Evolutionary conservation across 2,888 invertebrate genomes (phyloP), one percentile per base, ranked within the genome.

Genomic region (Gortyna flavago): DNA sequence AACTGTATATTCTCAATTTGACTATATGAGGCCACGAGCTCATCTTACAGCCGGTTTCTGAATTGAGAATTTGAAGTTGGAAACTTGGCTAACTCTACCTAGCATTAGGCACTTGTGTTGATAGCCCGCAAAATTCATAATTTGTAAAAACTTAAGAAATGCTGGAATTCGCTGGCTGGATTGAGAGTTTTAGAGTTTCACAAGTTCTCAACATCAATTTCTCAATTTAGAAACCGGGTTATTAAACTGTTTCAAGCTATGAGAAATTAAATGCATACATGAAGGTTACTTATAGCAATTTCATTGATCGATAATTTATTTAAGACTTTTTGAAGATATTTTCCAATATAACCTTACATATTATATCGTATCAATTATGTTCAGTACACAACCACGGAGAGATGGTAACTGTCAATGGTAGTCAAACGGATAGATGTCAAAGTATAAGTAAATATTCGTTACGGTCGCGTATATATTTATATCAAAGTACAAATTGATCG

Each of bases 1-100:
- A 29, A 7, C 6, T 66, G 18, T 21, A 29, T 68, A 76, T 77
- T 51, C 5, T 35, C 32, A 65, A 75, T 65, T 59, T 21, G 44
- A 35, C 35, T 16, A 48, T 4, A 67, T 29, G 18, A 72, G 18
- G n/a, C 25, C 11, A 32, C 64, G n/a, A 65, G 32, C 32, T 54
- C 25, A 21, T 61, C 18, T 21, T 61, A 21, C 61, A 18, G 4
- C 18, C 9, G 61, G 21, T 62, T 32, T 62, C 32, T 32, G 21
- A 32, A 62, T 32, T 62, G 32, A 9, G 38, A 41, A 18, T n/a
- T 65, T n/a, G 9, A n/a, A n/a, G 5, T 41, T 41, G 18, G n/a
- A 18, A n/a, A 38, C n/a, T 41, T n/a, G 5, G 2, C 18, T 18
- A 38, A 41, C n/a, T 38, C 8, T 32, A 61, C 32, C 3, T 32